Evolutionary conservation across 2,888 invertebrate genomes (phyloP).

Genomic region (Euzophera pinguis): DNA sequence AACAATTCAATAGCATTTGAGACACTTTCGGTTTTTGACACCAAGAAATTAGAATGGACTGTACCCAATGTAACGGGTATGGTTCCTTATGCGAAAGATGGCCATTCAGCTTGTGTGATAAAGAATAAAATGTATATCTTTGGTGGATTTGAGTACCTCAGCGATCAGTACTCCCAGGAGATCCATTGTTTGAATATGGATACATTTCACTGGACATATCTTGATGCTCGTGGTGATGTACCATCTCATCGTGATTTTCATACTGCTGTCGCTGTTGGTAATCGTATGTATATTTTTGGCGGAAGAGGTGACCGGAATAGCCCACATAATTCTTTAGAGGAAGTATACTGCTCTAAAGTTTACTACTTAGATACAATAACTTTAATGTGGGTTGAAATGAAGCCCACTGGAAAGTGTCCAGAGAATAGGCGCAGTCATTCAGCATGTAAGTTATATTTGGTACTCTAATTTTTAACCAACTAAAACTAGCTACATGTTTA

Average conservation of each 20-base stretch:
- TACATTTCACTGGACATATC: slow-evolving; percentile 85
- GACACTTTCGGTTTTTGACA: slow-evolving; percentile 89
- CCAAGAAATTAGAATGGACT: slow-evolving; percentile 84
- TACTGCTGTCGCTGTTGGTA: slow-evolving; percentile 87
- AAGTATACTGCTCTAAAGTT: slow-evolving; percentile 88
- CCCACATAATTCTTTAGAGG: slow-evolving; percentile 77
- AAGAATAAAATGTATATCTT: slow-evolving; percentile 91
- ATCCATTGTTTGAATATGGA: slow-evolving; percentile 87
- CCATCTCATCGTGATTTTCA: slow-evolving; percentile 93
- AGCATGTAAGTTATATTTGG: slow-evolving; percentile 83
- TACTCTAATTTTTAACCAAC: neutral
- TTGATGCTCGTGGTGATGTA: slow-evolving; percentile 81
- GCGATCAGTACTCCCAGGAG: slow-evolving; percentile 89
- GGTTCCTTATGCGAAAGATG: slow-evolving; percentile 91
- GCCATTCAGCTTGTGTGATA: slow-evolving; percentile 93
- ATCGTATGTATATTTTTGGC: slow-evolving; percentile 93
- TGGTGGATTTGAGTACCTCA: slow-evolving; percentile 94
- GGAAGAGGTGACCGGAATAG: slow-evolving; percentile 88
- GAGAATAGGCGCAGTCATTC: slow-evolving; percentile 93
- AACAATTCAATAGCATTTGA: slow-evolving; percentile 91
- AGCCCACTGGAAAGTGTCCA: slow-evolving; percentile 83
- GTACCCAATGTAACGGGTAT: slow-evolving; percentile 83
- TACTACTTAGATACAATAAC: slow-evolving; percentile 86
- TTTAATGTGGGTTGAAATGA: slow-evolving; percentile 83
- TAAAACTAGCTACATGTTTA: slow-evolving; percentile 11